Base-by-base conservation (phyloP, 2,888 invertebrate species). In the Rhagophthalmus giganteus region DNA sequence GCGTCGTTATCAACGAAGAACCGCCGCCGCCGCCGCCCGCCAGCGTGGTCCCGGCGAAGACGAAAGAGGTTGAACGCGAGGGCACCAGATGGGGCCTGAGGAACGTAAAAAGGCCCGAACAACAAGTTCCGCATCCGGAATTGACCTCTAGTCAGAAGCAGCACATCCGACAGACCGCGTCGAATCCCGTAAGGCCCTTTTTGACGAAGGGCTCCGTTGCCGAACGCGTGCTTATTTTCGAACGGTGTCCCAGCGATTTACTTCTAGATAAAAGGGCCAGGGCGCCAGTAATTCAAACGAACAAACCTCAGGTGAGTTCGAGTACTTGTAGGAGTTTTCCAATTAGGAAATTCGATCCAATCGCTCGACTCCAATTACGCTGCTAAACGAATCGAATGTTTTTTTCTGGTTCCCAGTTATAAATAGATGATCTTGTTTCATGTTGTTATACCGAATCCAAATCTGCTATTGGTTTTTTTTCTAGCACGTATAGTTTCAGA, bases 171-270 rank as follows among this genome's bases (percentile, higher is more conserved):
- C 72, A 71, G 55, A 67, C 68, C 13, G 69, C 72, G n/a, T 66
- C 73, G 20, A 85, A 83, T 70, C 90, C 92, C 3, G 87, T 91
- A 46, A 79, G 90, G 38, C 91, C 91, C 9, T 91, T 92, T 74
- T 79, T 93, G 41, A 91, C 92, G 28, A 82, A 93, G 51, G 94
- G 93, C 13, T 93, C 93, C 2, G 94, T 94, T 1, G 93, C 93
- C 13, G 94, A 94, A 70, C 79, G 93, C 34, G 93, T 93, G 56
- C 81, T 93, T 57, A 90, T 93, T 75, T 94, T 94, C 72, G 94
- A 94, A 75, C 86, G 89, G 73, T 91, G 92, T 67, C 93, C 91
- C 25, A 90, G 89, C 69, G 90, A 88, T 70, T 77, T 87, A 51
- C 77, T 87, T 34, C 72, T 87, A 61, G 86, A 87, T 64, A 88